Evolutionary conservation across 1,140 invertebrate genomes (phyloP).

Genomic region (Vanessa atalanta): DNA sequence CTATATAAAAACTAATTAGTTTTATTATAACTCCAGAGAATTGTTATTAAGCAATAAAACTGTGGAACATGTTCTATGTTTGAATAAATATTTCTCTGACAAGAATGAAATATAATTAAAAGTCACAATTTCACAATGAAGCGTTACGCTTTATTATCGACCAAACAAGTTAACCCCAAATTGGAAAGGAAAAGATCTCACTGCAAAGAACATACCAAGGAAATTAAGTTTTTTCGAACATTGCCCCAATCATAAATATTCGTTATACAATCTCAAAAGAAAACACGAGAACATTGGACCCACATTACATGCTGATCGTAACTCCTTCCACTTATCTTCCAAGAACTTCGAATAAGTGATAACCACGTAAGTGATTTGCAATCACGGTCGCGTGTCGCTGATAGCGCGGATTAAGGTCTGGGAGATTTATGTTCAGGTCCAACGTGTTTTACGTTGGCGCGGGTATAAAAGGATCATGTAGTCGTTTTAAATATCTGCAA

Average conservation of each 20-base stretch:
- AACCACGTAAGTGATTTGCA: slow-evolving; percentile 19
- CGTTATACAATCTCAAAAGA: not conserved
- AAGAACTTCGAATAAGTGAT: slow-evolving; percentile 3
- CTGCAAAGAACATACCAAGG: no score
- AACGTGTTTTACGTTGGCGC: not conserved
- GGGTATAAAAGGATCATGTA: not conserved
- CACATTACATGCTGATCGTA: not conserved
- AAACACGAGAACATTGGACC: not conserved
- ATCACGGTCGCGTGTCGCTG: slow-evolving; percentile 15
- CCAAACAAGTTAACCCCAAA: no score
- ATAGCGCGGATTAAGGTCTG: slow-evolving; percentile 9
- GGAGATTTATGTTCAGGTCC: not conserved
- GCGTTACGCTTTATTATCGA: no score
- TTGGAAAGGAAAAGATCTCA: no score
- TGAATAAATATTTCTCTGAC: no score
- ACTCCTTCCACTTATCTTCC: slow-evolving; percentile 5
- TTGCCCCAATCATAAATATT: not conserved
- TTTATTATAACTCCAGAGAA: no score
- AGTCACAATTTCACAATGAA: no score
- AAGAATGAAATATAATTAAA: no score
- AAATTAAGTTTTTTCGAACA: not conserved
- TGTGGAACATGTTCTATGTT: no score
- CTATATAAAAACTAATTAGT: no score
- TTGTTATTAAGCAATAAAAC: no score
- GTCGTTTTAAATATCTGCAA: not conserved